Evolutionary conservation across 1,140 invertebrate species (phyloP).

Genomic region (Philotrypesis tridentata): DNA sequence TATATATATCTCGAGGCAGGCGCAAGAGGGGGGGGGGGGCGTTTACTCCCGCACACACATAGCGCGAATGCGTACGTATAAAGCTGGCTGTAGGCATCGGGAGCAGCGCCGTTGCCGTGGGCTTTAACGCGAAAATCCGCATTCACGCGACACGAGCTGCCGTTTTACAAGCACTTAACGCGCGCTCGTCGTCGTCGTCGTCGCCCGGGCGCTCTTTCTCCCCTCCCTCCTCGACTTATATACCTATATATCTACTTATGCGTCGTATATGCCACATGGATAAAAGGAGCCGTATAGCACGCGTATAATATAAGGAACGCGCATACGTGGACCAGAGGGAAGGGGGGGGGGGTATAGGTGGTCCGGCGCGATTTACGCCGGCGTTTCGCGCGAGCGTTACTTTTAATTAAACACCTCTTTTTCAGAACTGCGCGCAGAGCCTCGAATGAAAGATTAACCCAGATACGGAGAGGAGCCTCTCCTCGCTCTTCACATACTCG

Average conservation of each 20-base stretch:
- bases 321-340: neutral
- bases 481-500: neutral
- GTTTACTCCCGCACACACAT: too few species aligned
- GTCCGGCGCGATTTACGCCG: neutral
- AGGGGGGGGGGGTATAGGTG: too few species aligned
- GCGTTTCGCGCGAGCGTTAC: neutral
- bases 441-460: conserved; percentile 32
- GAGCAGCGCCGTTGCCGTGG: too few species aligned
- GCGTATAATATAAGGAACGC: neutral
- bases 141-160: conserved; percentile 23
- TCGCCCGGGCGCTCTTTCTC: conserved; percentile 1
- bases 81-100: neutral
- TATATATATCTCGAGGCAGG: too few species aligned
- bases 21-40: too few species aligned
- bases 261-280: too few species aligned
- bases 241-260: neutral
- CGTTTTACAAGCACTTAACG: conserved; percentile 44
- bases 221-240: neutral
- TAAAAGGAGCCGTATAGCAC: too few species aligned
- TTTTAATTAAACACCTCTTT: conserved; percentile 40
- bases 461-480: neutral
- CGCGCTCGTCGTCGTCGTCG: neutral
- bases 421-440: neutral
- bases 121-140: conserved; percentile 28
- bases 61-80: neutral